Percentiles rank a stretch among this genome's conserved stretches.
phyloP scores from a whole-genome alignment of 2,888 invertebrate species.

The Sinodicranocentrus sp. region DNA sequence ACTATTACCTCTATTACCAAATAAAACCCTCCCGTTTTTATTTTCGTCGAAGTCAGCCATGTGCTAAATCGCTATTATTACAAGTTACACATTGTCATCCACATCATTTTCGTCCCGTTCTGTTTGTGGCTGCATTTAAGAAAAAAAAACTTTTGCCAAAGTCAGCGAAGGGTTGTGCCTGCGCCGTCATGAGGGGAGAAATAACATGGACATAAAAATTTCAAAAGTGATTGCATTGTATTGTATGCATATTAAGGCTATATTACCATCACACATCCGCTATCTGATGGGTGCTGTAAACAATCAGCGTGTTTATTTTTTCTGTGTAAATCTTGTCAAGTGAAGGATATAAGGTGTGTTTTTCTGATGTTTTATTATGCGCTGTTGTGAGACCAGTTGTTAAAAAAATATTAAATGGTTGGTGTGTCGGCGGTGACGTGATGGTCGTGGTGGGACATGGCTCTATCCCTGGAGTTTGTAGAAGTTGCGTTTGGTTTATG shows the following conservation, averaged over 20 bases:
- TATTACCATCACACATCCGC: slow-evolving; percentile 2
- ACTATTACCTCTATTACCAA: slow-evolving; percentile 9
- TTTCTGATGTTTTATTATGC: slow-evolving; percentile 20
- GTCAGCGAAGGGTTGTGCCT: no score
- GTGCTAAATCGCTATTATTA: slow-evolving; percentile 64
- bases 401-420: neutral
- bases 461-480: slow-evolving; percentile 2
- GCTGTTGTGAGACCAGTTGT: slow-evolving; percentile 11
- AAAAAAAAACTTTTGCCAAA: no score
- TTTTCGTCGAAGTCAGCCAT: slow-evolving; percentile 56
- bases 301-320: slow-evolving; percentile 31
- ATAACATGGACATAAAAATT: neutral
- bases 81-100: slow-evolving; percentile 28
- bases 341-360: slow-evolving; percentile 19
- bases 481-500: no score
- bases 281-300: slow-evolving; percentile 12
- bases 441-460: neutral
- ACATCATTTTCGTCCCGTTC: neutral
- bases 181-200: neutral
- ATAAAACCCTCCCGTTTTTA: slow-evolving; percentile 56
- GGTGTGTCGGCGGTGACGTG: slow-evolving; percentile 19
- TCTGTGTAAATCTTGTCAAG: slow-evolving; percentile 38
- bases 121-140: no score
- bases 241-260: slow-evolving; percentile 3
- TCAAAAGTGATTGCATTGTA: slow-evolving; percentile 19